Conservation (phyloP, 1,140 invertebrate genomes). For the Patella vulgata region DNA sequence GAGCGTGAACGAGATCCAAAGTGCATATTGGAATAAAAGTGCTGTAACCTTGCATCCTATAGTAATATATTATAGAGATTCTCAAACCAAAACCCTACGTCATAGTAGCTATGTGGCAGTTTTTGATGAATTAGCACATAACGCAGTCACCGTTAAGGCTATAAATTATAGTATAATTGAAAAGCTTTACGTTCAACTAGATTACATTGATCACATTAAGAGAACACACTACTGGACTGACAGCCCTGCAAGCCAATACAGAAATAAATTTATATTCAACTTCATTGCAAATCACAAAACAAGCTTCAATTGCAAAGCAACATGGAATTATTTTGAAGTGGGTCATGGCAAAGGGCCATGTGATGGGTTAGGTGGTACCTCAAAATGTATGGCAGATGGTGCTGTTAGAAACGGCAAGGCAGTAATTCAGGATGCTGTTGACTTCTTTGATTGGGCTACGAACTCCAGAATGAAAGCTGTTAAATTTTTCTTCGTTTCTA, state of each 20-base stretch:
- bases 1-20: conserved; percentile 25
- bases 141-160: conserved; percentile 6
- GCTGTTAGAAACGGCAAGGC: conserved; percentile 7
- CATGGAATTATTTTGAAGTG: conserved; percentile 33
- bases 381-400: conserved; percentile 7
- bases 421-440: conserved; percentile 14
- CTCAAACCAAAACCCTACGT: neutral
- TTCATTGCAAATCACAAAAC: conserved; percentile 17
- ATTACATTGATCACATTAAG: conserved; percentile 1
- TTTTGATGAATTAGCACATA: conserved; percentile 11
- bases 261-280: conserved; percentile 28
- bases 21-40: conserved; percentile 30
- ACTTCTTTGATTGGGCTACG: no score
- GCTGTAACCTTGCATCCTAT: conserved; percentile 26
- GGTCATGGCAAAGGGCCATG: conserved; percentile 37
- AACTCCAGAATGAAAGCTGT: no score
- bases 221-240: conserved; percentile 32
- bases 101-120: conserved; percentile 26
- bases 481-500: no score
- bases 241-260: conserved; percentile 27
- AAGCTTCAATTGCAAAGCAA: neutral
- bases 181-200: conserved; percentile 4
- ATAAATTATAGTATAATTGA: conserved; percentile 16
- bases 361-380: conserved; percentile 24
- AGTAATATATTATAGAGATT: conserved; percentile 22